phyloP scores from a whole-genome alignment of 2,797 vertebrate genomes.

The Sebastes hubbsi region DNA sequence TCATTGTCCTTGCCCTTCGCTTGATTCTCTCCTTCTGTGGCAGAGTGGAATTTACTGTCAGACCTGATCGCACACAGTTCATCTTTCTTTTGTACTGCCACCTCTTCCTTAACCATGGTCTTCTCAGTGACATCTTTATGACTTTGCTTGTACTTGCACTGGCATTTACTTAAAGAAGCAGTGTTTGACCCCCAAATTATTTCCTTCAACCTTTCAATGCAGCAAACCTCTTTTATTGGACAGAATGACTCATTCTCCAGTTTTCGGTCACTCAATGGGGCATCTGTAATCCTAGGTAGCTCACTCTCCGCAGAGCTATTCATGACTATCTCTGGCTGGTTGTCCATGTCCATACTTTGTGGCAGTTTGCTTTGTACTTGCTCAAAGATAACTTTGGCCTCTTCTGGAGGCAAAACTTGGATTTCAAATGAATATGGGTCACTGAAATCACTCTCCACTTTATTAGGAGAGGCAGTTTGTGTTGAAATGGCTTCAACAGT shows the following conservation, averaged over 20 bases:
- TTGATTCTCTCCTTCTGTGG: neutral
- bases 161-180: slow-evolving; percentile 33
- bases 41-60: neutral
- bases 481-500: neutral
- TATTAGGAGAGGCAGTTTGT: neutral
- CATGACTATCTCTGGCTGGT: neutral
- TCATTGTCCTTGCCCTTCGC: neutral
- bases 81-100: neutral
- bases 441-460: neutral
- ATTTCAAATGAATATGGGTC: slow-evolving; percentile 61
- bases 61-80: neutral
- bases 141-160: slow-evolving; percentile 1
- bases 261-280: neutral
- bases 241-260: rapidly evolving
- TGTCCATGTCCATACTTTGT: neutral
- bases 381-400: slow-evolving; percentile 60
- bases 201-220: slow-evolving; percentile 60
- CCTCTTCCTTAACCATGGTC: neutral
- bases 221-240: slow-evolving; percentile 61
- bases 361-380: neutral
- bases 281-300: neutral
- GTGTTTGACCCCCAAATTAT: neutral
- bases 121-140: neutral
- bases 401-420: slow-evolving; percentile 62
- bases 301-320: neutral